Base-by-base conservation (phyloP, 2,797 vertebrate genomes). In the Pangasius larnaudii region DNA sequence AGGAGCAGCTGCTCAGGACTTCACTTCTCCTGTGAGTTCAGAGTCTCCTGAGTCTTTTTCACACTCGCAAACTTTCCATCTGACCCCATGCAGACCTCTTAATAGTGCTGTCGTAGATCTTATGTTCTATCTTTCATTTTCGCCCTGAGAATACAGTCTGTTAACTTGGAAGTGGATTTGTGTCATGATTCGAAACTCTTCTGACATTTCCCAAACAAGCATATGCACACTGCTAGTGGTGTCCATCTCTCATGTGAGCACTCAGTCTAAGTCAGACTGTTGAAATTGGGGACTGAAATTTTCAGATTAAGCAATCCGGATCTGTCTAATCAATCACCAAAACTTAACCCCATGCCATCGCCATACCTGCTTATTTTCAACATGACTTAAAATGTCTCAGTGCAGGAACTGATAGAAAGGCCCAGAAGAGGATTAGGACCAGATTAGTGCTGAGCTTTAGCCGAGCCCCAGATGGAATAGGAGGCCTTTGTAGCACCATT, bases 401-500 rank as follows among this genome's bases (percentile, higher is more conserved):
- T 61, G 10, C 65, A 84, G 85, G 56, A 84, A 65, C 85, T 71
- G 74, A 71, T 63, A 79, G 72, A 65, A 89, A 59, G 72, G 85
- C 79, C 85, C 80, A 59, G 36, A 74, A 84, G 85, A 87, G 89
- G 87, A 90, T 90, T 88, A 89, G 58, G 82, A 77, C 90, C 89
- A 93, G 91, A 91, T 94, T 92, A 91, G 88, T 89, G 81, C 58
- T 0, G 49, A 91, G 92, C 91, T 91, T 61, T 87, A 90, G 85
- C 30, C 92, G 92, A 88, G 91, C 90, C 92, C 91, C 90, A 89
- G 91, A 89, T 10, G 79, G 91, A 94, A 94, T 88, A 93, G 92
- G 92, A 95, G 93, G 90, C 92, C 92, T 91, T 91, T 93, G 93
- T 94, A 89, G 87, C 85, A 1, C 81, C 80, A 51, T 84, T 58